phyloP scores from a whole-genome alignment of 2,797 vertebrate genomes.

The Remorina albescens region DNA sequence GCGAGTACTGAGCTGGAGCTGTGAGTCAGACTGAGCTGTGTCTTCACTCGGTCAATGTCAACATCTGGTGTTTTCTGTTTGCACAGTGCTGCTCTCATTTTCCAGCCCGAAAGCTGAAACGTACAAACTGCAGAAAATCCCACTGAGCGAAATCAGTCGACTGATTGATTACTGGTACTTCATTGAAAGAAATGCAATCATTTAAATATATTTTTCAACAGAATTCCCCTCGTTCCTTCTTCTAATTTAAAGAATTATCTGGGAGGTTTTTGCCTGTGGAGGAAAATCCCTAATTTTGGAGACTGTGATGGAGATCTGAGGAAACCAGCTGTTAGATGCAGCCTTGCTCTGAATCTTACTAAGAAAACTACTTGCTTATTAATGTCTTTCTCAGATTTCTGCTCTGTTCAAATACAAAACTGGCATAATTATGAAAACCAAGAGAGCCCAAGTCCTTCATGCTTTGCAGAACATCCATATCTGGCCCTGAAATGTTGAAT shows the following conservation, averaged over 20 bases:
- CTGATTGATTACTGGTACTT: not conserved
- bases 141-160: not conserved
- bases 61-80: not conserved
- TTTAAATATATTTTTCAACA: too few relatives aligned
- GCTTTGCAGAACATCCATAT: not conserved
- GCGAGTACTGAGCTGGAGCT: not conserved
- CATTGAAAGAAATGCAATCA: not conserved
- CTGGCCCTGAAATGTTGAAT: conserved; percentile 16
- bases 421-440: not conserved
- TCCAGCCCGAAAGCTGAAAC: not conserved
- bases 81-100: not conserved
- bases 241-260: not conserved
- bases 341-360: not conserved
- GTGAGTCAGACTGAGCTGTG: not conserved
- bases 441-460: not conserved
- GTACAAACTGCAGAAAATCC: not conserved
- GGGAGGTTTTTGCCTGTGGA: not conserved
- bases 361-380: not conserved
- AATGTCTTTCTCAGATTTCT: too few relatives aligned
- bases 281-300: not conserved
- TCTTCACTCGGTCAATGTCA: too few relatives aligned
- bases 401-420: not conserved
- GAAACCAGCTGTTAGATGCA: not conserved
- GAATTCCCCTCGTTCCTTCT: too few relatives aligned
- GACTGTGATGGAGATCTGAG: too few relatives aligned